Conservation (phyloP, 2,888 invertebrate genomes). For the Heliothis peltigera region DNA sequence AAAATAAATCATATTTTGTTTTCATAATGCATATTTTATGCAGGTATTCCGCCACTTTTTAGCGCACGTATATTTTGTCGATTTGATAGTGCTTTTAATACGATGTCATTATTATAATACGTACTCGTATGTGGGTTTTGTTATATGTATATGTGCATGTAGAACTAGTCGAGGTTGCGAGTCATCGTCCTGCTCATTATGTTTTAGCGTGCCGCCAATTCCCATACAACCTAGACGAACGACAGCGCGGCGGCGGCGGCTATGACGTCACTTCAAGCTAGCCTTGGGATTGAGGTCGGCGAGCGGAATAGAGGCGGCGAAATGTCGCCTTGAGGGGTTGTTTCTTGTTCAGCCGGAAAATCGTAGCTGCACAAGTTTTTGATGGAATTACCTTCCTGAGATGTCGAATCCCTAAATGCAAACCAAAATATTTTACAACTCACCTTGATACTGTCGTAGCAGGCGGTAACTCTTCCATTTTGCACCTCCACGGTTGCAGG, state of each 20-base stretch:
- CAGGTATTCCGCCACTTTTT: no score
- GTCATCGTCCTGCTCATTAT: conserved; percentile 84
- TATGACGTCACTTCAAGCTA: conserved; percentile 85
- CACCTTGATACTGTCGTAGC: conserved; percentile 99
- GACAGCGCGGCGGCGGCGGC: conserved; percentile 70
- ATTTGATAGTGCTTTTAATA: no score
- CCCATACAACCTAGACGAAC: conserved; percentile 81
- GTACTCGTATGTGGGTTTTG: no score
- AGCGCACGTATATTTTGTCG: no score
- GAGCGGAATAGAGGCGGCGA: conserved; percentile 82
- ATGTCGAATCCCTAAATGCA: neutral
- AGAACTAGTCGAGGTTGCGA: conserved; percentile 46
- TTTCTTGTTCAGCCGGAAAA: conserved; percentile 74
- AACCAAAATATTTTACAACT: conserved; percentile 72
- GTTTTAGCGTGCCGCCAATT: conserved; percentile 82
- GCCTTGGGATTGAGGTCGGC: conserved; percentile 88
- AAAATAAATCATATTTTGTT: no score
- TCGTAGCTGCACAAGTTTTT: conserved; percentile 69
- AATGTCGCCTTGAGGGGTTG: conserved; percentile 83
- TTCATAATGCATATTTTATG: no score
- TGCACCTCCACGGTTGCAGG: conserved; percentile 99
- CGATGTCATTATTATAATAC: no score
- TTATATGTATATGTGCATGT: conserved; percentile 8
- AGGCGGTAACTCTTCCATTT: conserved; percentile 99
- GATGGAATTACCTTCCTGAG: conserved; percentile 47